Conservation (phyloP, 2,113 vertebrate genomes). For the Ascaphus truei region DNA sequence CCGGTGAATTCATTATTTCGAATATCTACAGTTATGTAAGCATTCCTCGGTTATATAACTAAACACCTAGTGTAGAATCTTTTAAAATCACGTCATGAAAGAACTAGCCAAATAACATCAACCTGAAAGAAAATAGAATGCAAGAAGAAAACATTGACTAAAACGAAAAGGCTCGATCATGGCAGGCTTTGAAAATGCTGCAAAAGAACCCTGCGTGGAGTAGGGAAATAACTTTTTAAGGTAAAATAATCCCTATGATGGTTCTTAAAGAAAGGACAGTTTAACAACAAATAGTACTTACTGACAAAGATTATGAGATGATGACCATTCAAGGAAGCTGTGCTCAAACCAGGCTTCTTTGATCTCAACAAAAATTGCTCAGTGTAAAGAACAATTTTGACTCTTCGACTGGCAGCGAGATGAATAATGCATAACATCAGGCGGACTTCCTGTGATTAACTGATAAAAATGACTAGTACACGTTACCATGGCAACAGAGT, state of each 20-base stretch:
- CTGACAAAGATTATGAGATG: constrained; percentile 42
- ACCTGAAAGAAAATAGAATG: too few relatives aligned
- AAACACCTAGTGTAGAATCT: too few relatives aligned
- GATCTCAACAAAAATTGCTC: constrained; percentile 57
- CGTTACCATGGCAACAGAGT: constrained; percentile 75
- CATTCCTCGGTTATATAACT: too few relatives aligned
- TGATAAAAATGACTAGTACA: constrained; percentile 68
- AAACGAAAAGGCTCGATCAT: too few relatives aligned
- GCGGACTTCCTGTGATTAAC: constrained; percentile 65
- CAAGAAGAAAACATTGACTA: too few relatives aligned
- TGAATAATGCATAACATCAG: constrained; percentile 70
- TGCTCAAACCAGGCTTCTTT: constrained; percentile 54
- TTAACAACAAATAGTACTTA: constrained; percentile 58
- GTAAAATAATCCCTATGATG: not conserved
- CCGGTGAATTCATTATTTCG: too few relatives aligned
- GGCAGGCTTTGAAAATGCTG: too few relatives aligned
- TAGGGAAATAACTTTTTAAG: constrained; percentile 11
- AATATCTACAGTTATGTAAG: too few relatives aligned
- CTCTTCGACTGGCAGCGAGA: constrained; percentile 64
- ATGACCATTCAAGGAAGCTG: constrained; percentile 37
- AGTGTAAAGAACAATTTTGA: constrained; percentile 67
- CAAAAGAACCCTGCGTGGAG: not conserved
- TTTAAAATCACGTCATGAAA: too few relatives aligned
- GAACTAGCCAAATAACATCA: too few relatives aligned
- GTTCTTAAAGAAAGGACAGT: constrained; percentile 20